These are phyloP conservation scores for Brachirus orientalis DNA, from an alignment of 2,113 vertebrate species.

Conservation along the genomic window DNA sequence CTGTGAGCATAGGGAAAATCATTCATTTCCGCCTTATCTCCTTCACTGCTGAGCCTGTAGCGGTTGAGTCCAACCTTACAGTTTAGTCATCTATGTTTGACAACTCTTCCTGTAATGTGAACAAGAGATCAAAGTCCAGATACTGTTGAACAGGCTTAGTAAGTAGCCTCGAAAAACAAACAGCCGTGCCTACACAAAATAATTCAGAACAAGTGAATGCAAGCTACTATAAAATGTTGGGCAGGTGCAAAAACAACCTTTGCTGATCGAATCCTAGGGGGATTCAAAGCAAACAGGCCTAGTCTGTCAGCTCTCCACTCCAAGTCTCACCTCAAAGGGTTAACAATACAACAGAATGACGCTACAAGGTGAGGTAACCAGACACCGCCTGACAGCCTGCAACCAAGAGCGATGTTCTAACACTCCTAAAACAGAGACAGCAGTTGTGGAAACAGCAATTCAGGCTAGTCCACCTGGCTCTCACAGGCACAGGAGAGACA, in stretches of 20 bases:
- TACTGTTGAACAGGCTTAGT: conserved; percentile 22
- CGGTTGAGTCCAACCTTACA: conserved; percentile 44
- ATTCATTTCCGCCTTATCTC: conserved; percentile 3
- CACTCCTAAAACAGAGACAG: conserved; percentile 47
- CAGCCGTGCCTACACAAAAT: conserved; percentile 21
- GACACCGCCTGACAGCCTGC: conserved; percentile 76
- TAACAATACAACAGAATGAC: conserved; percentile 69
- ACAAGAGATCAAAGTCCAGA: conserved; percentile 71
- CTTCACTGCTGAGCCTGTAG: conserved; percentile 9
- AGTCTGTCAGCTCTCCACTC: conserved; percentile 45
- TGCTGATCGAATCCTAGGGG: conserved; percentile 45
- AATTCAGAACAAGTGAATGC: conserved; percentile 12
- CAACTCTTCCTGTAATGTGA: conserved; percentile 52
- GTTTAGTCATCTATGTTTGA: conserved; percentile 51
- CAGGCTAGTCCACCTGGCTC: conserved; percentile 56
- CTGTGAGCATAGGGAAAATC: background rate
- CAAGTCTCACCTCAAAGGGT: conserved; percentile 60
- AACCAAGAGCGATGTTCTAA: conserved; percentile 70
- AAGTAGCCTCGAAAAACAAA: conserved; percentile 53
- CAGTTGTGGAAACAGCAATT: conserved; percentile 60
- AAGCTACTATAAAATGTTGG: conserved; percentile 28
- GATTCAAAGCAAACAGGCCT: conserved; percentile 57
- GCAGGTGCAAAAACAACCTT: conserved; percentile 71
- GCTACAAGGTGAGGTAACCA: conserved; percentile 78
- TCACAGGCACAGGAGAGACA: conserved; percentile 44